These are phyloP conservation scores for Paramisgurnus dabryanus DNA, from an alignment of 2,113 vertebrate species.

Conservation along the genomic window DNA sequence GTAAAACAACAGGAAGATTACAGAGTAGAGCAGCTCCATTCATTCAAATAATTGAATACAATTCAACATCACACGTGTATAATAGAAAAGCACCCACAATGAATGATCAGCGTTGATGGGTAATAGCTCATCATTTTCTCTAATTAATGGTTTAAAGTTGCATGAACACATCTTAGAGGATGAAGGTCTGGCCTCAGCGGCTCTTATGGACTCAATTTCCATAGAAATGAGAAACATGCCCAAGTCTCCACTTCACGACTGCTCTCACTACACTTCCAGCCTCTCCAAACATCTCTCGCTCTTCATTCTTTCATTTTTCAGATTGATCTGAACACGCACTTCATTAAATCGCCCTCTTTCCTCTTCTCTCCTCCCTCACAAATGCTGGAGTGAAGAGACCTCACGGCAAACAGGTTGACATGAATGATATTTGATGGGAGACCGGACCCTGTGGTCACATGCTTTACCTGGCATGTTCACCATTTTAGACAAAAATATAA, in stretches of 20 bases:
- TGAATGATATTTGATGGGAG: neutral
- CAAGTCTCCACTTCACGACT: slow-evolving; percentile 65
- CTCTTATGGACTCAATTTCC: slow-evolving; percentile 65
- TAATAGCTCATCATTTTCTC: neutral
- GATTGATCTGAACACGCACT: slow-evolving; percentile 37
- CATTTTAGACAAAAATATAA: too few relatives aligned
- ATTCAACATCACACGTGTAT: too few relatives aligned
- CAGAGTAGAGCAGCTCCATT: neutral
- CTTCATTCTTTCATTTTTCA: neutral
- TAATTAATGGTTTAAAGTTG: neutral
- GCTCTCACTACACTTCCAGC: neutral
- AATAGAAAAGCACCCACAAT: too few relatives aligned
- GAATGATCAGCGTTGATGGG: neutral
- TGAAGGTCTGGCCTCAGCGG: neutral
- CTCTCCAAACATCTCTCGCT: neutral
- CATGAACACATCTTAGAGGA: neutral
- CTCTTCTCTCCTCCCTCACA: slow-evolving; percentile 25
- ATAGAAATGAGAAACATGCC: slow-evolving; percentile 77
- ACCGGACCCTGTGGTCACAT: too few relatives aligned
- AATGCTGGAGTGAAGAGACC: neutral
- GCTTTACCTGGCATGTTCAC: too few relatives aligned
- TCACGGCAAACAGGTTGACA: neutral
- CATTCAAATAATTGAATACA: neutral
- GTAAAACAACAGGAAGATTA: too few relatives aligned
- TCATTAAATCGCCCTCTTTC: slow-evolving; percentile 50